A percentile compares a stretch with the other conserved stretches of the same genome.
Evolutionary conservation across 2,113 vertebrate genomes (phyloP).

Genomic region (Cyprinodon brontotheroides): DNA sequence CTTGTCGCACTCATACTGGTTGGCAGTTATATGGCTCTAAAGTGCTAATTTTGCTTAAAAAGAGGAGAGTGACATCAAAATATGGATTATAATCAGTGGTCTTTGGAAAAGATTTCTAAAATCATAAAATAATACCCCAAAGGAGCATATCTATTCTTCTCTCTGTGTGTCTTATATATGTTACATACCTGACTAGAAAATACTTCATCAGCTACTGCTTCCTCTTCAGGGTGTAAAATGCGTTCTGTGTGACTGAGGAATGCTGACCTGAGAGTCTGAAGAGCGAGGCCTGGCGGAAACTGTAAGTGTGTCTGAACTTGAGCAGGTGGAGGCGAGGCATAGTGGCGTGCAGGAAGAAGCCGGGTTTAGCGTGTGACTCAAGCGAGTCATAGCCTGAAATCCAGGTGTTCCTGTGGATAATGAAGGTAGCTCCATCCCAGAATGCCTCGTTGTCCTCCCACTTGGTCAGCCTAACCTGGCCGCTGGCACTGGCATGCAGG

Average conservation of each 20-base stretch:
- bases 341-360: conserved; percentile 84
- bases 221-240: background rate
- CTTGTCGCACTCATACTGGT: too few species aligned
- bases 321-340: conserved; percentile 77
- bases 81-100: too few species aligned
- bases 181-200: too few species aligned
- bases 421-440: conserved; percentile 87
- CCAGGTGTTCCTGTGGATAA: conserved; percentile 88
- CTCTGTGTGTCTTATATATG: too few species aligned
- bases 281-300: conserved; percentile 86
- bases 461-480: conserved; percentile 84
- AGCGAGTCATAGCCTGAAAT: conserved; percentile 86
- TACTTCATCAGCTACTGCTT: too few species aligned
- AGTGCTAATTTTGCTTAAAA: too few species aligned
- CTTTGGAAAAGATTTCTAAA: too few species aligned
- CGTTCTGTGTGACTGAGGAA: background rate
- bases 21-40: too few species aligned
- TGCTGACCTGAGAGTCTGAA: conserved; percentile 88
- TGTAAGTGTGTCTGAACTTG: conserved; percentile 84
- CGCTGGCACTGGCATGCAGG: conserved; percentile 75
- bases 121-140: too few species aligned
- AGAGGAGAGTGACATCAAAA: too few species aligned
- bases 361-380: conserved; percentile 87
- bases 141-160: too few species aligned
- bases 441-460: conserved; percentile 83